Conservation (phyloP, 2,797 vertebrate species). For the Helicolenus hilgendorfi region DNA sequence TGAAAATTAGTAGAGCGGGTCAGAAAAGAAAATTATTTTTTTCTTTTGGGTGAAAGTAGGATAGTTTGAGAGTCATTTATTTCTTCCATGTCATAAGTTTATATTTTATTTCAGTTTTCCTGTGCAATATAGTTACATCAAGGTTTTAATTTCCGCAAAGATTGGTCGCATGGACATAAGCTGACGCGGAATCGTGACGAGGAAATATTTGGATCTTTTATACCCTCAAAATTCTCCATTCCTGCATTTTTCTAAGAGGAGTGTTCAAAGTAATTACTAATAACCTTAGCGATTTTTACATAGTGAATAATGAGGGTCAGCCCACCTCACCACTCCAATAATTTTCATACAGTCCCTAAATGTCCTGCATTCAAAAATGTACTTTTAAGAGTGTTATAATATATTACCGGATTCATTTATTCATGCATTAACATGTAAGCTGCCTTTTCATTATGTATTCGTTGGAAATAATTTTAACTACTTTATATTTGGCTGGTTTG, state of each 20-base stretch:
- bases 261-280: not conserved
- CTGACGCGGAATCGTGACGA: too few relatives aligned
- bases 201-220: too few relatives aligned
- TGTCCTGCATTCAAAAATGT: not conserved
- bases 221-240: too few relatives aligned
- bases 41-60: not conserved
- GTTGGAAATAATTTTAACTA: not conserved
- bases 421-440: too few relatives aligned
- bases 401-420: not conserved
- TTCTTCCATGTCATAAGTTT: not conserved
- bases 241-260: not conserved
- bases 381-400: not conserved
- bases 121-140: not conserved
- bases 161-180: too few relatives aligned
- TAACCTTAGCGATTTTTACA: not conserved
- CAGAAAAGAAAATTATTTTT: not conserved
- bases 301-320: too few relatives aligned
- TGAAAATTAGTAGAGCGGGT: not conserved
- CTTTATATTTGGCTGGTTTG: not conserved
- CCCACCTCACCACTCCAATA: not conserved
- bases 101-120: not conserved
- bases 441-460: not conserved
- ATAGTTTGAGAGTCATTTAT: too few relatives aligned
- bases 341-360: not conserved
- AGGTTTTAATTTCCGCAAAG: too few relatives aligned